Evolutionary conservation across 2,888 invertebrate species (phyloP).

Genomic region (Drosophila neonasuta): DNA sequence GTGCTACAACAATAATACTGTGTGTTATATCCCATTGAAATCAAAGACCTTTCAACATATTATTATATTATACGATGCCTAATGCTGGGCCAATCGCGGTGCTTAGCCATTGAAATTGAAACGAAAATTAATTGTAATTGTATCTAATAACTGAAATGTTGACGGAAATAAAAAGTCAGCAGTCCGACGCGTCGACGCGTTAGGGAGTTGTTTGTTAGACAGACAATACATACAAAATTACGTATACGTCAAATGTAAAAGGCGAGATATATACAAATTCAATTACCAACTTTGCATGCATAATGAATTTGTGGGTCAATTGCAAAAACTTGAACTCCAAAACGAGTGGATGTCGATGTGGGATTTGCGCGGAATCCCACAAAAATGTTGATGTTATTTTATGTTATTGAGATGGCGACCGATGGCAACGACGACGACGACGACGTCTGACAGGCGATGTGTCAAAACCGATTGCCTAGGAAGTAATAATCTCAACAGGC

Average conservation of each 20-base stretch:
- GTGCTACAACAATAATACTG: background rate
- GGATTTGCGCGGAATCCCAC: constrained; percentile 38
- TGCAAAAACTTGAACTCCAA: constrained; percentile 74
- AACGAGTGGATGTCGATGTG: constrained; percentile 39
- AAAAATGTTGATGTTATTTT: constrained; percentile 40
- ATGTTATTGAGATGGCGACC: constrained; percentile 38
- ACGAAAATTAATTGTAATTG: constrained; percentile 72
- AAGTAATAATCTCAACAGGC: constrained; percentile 53
- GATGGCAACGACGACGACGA: background rate
- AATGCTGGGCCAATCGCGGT: constrained; percentile 25
- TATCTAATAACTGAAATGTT: constrained; percentile 71
- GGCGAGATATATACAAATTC: constrained; percentile 56
- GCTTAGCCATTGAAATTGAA: constrained; percentile 52
- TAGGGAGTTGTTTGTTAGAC: background rate
- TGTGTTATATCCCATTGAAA: constrained; percentile 45
- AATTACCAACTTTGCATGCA: constrained; percentile 72
- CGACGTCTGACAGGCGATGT: constrained; percentile 45
- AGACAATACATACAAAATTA: constrained; percentile 42
- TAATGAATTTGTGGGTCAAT: constrained; percentile 78
- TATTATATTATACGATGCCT: constrained; percentile 29
- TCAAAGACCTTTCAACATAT: constrained; percentile 58
- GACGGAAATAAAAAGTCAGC: constrained; percentile 61
- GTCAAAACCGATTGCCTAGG: constrained; percentile 59
- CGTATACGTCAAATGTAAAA: constrained; percentile 66
- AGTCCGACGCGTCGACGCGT: constrained; percentile 10